Percentiles rank a stretch among this genome's conserved stretches.
These are phyloP conservation scores for Drosophila ustulata DNA, from an alignment of 2,888 invertebrate species.

Conservation along the genomic window DNA sequence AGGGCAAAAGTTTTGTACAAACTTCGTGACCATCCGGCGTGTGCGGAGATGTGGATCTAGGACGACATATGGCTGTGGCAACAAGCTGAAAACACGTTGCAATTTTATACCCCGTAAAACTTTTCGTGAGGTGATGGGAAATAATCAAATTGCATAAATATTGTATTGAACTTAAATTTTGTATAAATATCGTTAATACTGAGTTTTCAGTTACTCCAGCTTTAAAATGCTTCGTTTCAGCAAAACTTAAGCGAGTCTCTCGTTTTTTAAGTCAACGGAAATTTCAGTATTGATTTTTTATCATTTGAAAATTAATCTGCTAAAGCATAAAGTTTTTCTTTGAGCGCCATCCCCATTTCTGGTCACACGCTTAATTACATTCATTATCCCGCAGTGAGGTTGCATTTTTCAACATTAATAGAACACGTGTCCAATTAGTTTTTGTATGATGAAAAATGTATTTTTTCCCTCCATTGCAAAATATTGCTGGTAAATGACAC, in stretches of 20 bases:
- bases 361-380: neutral
- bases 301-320: neutral
- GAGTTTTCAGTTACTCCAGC: no score
- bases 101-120: constrained; percentile 9
- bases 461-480: neutral
- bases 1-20: constrained; percentile 50
- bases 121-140: neutral
- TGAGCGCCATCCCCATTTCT: neutral
- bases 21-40: constrained; percentile 21
- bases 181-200: neutral
- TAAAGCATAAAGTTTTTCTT: constrained; percentile 1
- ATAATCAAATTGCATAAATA: neutral
- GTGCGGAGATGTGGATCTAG: constrained; percentile 4
- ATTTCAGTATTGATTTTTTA: neutral
- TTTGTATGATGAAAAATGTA: neutral
- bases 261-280: neutral
- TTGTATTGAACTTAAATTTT: neutral
- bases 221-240: no score
- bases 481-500: constrained; percentile 3
- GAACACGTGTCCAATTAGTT: constrained; percentile 16
- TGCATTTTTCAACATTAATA: constrained; percentile 4
- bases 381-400: neutral
- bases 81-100: constrained; percentile 18
- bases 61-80: constrained; percentile 10
- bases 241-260: no score